Percentiles rank a stretch among this genome's conserved stretches.
phyloP scores from a whole-genome alignment of 2,888 invertebrate species.

The Drosophila meridiana region DNA sequence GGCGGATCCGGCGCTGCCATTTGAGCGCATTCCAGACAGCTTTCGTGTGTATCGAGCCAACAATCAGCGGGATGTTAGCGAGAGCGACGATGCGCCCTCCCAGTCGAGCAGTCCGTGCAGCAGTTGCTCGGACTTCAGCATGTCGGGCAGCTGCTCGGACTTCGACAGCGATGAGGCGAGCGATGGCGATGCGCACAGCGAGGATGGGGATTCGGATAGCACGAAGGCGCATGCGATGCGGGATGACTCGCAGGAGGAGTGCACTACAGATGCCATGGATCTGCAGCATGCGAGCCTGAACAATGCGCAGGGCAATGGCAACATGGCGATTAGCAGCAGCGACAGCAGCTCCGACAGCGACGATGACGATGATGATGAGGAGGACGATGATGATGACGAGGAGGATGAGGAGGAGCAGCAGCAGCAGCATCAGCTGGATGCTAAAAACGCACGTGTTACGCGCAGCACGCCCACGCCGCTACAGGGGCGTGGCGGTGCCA shows the following conservation, averaged over 20 bases:
- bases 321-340: slow-evolving; percentile 77
- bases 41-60: slow-evolving; percentile 86
- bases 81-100: slow-evolving; percentile 83
- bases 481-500: slow-evolving; percentile 46
- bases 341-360: slow-evolving; percentile 70
- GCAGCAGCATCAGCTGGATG: slow-evolving; percentile 13
- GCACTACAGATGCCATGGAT: slow-evolving; percentile 73
- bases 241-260: slow-evolving; percentile 60
- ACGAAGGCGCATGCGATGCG: slow-evolving; percentile 44
- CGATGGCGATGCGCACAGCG: slow-evolving; percentile 83
- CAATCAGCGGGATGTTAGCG: slow-evolving; percentile 83
- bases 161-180: slow-evolving; percentile 84
- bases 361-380: slow-evolving; percentile 53
- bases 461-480: slow-evolving; percentile 56
- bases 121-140: slow-evolving; percentile 84
- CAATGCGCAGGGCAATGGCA: slow-evolving; percentile 65
- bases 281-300: slow-evolving; percentile 61
- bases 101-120: slow-evolving; percentile 85
- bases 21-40: slow-evolving; percentile 85
- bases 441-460: slow-evolving; percentile 49
- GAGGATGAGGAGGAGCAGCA: slow-evolving; percentile 42
- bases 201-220: slow-evolving; percentile 74
- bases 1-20: slow-evolving; percentile 57
- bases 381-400: slow-evolving; percentile 41
- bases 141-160: slow-evolving; percentile 84